Percentiles rank a stretch among this genome's conserved stretches.
These are phyloP conservation scores for Chrysocyon brachyurus DNA, from an alignment of 2,797 vertebrate genomes.

Conservation along the genomic window DNA sequence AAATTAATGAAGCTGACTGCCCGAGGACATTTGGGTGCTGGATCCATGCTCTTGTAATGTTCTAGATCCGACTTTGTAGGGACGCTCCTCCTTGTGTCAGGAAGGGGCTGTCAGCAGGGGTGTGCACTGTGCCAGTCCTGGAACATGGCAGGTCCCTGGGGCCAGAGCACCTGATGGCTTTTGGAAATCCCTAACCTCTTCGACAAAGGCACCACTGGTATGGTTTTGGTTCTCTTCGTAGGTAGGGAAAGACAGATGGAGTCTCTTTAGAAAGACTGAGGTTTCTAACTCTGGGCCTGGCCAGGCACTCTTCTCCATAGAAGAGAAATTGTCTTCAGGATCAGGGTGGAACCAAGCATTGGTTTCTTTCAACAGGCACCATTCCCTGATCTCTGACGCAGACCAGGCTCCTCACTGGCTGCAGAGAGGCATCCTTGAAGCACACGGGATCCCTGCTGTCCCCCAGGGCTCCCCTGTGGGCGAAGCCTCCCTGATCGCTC, in stretches of 20 bases:
- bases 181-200: neutral
- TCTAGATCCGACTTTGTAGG: neutral
- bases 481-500: neutral
- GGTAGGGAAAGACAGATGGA: neutral
- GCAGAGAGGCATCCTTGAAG: neutral
- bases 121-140: neutral
- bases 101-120: neutral
- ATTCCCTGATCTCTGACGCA: neutral
- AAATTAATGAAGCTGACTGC: neutral
- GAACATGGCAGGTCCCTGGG: neutral
- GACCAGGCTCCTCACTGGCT: neutral
- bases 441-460: fast-evolving
- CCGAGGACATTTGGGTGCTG: neutral
- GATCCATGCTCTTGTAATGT: fast-evolving
- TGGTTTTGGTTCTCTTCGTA: neutral
- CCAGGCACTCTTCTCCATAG: neutral
- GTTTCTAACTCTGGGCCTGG: neutral
- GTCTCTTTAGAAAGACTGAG: neutral
- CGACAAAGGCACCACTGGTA: neutral
- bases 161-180: neutral
- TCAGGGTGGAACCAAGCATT: neutral
- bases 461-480: neutral
- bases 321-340: neutral
- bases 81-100: neutral
- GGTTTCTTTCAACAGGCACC: neutral